These are phyloP conservation scores for Troides aeacus DNA, from an alignment of 2,888 invertebrate species.

Conservation along the genomic window DNA sequence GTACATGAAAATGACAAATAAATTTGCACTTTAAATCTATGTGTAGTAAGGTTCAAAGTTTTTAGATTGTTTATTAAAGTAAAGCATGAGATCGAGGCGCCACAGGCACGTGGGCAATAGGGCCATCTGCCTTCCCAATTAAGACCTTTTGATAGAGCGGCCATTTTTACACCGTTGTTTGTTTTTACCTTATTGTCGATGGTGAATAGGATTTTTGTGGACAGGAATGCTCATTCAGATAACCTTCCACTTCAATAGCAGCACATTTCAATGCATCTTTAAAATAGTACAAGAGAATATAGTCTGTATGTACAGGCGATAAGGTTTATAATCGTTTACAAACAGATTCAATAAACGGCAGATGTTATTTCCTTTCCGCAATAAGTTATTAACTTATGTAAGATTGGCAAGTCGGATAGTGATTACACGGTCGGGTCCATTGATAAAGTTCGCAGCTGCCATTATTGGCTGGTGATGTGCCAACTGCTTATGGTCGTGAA, in stretches of 20 bases:
- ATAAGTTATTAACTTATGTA: constrained; percentile 19
- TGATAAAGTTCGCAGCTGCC: constrained; percentile 26
- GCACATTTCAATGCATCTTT: not conserved
- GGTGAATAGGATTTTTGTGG: constrained; percentile 41
- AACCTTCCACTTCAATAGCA: constrained; percentile 31
- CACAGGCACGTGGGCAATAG: constrained; percentile 54
- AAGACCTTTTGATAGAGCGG: constrained; percentile 40
- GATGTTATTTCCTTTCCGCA: constrained; percentile 22
- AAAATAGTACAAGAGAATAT: not conserved
- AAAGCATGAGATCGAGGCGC: constrained; percentile 39
- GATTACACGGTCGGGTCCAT: constrained; percentile 13
- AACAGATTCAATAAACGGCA: constrained; percentile 3
- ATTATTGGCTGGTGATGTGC: constrained; percentile 16
- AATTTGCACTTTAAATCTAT: not conserved
- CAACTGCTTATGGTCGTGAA: constrained; percentile 27
- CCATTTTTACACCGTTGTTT: constrained; percentile 35
- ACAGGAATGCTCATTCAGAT: constrained; percentile 42
- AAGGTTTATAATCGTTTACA: constrained; percentile 5
- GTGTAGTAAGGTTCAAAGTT: constrained; percentile 2
- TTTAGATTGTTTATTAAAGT: constrained; percentile 1
- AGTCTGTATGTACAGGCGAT: not conserved
- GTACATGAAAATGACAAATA: not conserved
- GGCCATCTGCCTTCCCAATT: constrained; percentile 62
- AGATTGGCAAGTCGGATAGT: constrained; percentile 16
- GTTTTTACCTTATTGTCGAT: constrained; percentile 39